Evolutionary conservation across 2,113 vertebrate genomes (phyloP), one percentile per base, ranked within the genome.

Genomic region (Tricholaema leucomelas): DNA sequence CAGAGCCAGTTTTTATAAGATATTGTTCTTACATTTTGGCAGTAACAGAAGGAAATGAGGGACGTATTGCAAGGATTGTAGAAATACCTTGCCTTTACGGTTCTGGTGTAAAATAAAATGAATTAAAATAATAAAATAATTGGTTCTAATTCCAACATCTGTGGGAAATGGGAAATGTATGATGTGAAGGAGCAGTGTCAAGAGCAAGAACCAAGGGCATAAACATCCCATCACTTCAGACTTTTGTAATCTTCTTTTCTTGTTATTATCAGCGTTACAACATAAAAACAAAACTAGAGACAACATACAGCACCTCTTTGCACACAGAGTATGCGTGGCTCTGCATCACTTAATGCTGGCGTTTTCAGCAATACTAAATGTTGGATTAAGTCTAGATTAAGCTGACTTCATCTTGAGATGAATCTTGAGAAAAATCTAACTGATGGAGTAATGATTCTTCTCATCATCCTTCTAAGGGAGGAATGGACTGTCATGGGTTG

Each of bases 381-480:
- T 94, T 97, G 91, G 94, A 96, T 81, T 90, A 85, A 93, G 92
- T 95, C 95, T 89, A 76, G 87, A 24, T 65, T 81, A 96, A 96
- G 85, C 85, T 97, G 94, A 96, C 93, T 95, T 89, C 81, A n/a
- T 93, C 93, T 97, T 94, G 52, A 64, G 27, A 82, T 20, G 75
- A 88, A 81, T 76, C n/a, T n/a, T n/a, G n/a, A n/a, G n/a, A 92
- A 92, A 91, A 97, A 60, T 56, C 81, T 67, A 66, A 86, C 56
- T 33, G 77, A 44, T 10, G 27, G 38, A 52, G 79, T 38, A 84
- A 84, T 18, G 76, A 56, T 69, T 74, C 67, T 70, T 67, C 65
- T 88, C 63, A 70, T 16, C 3, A 8, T 60, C n/a, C 10, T 30
- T 87, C 78, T 64, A 81, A 61, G 73, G 71, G 64, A 63, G 58